Base-by-base conservation (phyloP, 2,888 invertebrate genomes). In the Tetragnatha montana region DNA sequence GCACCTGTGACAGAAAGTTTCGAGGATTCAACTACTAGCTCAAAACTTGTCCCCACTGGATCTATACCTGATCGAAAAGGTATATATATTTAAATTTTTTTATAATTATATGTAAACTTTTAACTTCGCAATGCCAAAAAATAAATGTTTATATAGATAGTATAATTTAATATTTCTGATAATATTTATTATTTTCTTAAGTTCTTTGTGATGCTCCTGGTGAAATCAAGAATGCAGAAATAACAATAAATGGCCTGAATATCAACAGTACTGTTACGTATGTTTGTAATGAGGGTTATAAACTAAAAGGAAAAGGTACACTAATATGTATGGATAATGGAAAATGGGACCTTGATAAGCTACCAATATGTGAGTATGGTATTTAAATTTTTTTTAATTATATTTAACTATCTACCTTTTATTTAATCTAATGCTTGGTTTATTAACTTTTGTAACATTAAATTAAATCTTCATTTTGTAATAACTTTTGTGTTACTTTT, bases 171-270 rank as follows among this genome's bases (percentile, higher is more conserved):
- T 51, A 8, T 51, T 60, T 60, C 10, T 79, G 51, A n/a, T 82
- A 80, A 8, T 14, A 73, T 6, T 50, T 50, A n/a, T 71, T 8
- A 75, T 68, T 81, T 83, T 60, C 47, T n/a, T 83, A 60, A 83
- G 83, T 60, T 17, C 60, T 71, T 70, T 91, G 91, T 85, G 91
- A 88, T 80, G 91, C 88, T 88, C 91, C 91, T 22, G 91, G 91
- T 22, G 70, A 70, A 69, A 91, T 91, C 49, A 85, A 85, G 69
- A 88, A 91, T 91, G 91, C 88, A 3, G 75, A 69, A 19, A 87
- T 75, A 75, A 69, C 17, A n/a, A 68, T 90, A 81, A 68, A 47
- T 75, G 84, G 76, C 19, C 22, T 81, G n/a, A 78, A 68, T 73
- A 81, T 83, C 50, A 86, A 83, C 21, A 85, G 85, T 14, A 86